Conservation (phyloP, 2,888 invertebrate species). For the Trissolcus brochymenae region DNA sequence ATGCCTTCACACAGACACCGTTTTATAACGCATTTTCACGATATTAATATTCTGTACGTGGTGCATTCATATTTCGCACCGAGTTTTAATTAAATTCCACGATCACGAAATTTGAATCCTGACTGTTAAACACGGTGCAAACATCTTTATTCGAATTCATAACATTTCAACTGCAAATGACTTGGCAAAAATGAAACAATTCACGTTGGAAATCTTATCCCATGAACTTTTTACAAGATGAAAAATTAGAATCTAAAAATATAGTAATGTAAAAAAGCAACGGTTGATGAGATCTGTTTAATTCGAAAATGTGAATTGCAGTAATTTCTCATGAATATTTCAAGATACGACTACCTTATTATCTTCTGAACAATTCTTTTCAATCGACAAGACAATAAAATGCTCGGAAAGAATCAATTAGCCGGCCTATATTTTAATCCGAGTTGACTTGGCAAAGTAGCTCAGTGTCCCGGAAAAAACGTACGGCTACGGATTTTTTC, state of each 20-base stretch:
- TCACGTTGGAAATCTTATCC: too few relatives aligned
- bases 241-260: too few relatives aligned
- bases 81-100: conserved; percentile 9
- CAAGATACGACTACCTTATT: not conserved
- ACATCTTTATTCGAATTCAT: too few relatives aligned
- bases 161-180: too few relatives aligned
- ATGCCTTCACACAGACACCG: conserved; percentile 5
- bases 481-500: conserved; percentile 13
- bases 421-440: conserved; percentile 9
- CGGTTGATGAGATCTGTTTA: too few relatives aligned
- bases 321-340: too few relatives aligned
- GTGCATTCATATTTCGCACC: not conserved
- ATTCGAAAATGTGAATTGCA: too few relatives aligned
- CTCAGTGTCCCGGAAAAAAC: not conserved
- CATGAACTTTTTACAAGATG: too few relatives aligned
- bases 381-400: conserved; percentile 1
- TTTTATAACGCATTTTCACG: conserved; percentile 25
- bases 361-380: not conserved
- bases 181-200: too few relatives aligned
- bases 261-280: too few relatives aligned
- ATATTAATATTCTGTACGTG: conserved; percentile 8
- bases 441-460: conserved; percentile 8
- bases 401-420: conserved; percentile 9
- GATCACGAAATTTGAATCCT: not conserved
- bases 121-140: too few relatives aligned